Conservation (phyloP, 2,888 invertebrate genomes). For the Lapara coniferarum region DNA sequence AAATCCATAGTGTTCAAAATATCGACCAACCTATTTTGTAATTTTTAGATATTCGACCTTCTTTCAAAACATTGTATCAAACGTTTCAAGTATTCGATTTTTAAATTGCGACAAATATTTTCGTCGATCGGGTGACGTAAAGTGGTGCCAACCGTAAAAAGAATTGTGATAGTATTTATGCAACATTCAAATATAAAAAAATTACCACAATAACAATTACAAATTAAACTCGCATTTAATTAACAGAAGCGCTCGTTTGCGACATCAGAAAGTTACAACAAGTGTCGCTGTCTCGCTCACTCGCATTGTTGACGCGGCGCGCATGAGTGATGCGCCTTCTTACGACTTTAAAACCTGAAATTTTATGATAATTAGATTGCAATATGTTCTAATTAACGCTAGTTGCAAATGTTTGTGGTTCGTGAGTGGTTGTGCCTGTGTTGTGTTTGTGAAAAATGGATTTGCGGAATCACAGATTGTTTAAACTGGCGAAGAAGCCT, state of each 20-base stretch:
- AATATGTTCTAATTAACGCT: conserved; percentile 76
- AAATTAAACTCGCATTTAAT: conserved; percentile 42
- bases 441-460: conserved; percentile 64
- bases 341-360: conserved; percentile 79
- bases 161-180: conserved; percentile 5
- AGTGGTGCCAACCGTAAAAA: background rate
- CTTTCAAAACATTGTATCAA: conserved; percentile 2
- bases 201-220: conserved; percentile 27
- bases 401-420: conserved; percentile 66
- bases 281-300: conserved; percentile 10
- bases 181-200: conserved; percentile 14
- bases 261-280: conserved; percentile 55
- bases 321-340: conserved; percentile 42
- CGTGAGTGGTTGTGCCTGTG: conserved; percentile 72
- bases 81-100: conserved; percentile 3
- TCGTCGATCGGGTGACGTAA: background rate
- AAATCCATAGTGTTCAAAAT: background rate
- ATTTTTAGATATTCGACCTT: background rate
- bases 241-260: conserved; percentile 57
- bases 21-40: background rate
- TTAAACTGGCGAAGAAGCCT: conserved; percentile 60
- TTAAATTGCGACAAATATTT: no score
- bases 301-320: background rate
- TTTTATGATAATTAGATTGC: conserved; percentile 80
- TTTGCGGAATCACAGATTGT: conserved; percentile 67